Conservation (phyloP, 2,797 vertebrate genomes). For the Chelon auratus region DNA sequence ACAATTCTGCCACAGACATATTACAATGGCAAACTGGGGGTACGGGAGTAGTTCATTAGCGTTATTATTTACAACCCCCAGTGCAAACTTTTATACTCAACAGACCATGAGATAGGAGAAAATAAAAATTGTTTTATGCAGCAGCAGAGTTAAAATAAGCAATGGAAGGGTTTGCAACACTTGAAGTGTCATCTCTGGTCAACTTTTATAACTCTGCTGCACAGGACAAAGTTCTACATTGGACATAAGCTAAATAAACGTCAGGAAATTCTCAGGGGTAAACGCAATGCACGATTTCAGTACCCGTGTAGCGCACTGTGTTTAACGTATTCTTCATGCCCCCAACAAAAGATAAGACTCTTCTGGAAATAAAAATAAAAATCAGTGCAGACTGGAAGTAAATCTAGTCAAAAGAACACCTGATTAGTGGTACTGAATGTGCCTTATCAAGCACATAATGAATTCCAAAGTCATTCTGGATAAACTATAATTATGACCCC, state of each 20-base stretch:
- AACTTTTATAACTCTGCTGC: constrained; percentile 16
- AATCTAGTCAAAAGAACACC: constrained; percentile 21
- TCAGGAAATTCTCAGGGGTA: neutral
- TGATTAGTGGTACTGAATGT: constrained; percentile 16
- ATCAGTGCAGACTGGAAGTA: constrained; percentile 44
- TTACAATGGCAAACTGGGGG: constrained; percentile 24
- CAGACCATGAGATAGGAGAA: constrained; percentile 4
- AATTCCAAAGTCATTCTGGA: constrained; percentile 7
- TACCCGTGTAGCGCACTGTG: constrained; percentile 31
- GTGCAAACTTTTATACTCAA: constrained; percentile 18
- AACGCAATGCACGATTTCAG: constrained; percentile 11
- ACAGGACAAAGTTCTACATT: neutral
- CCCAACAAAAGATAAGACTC: constrained; percentile 4
- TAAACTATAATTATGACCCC: constrained; percentile 9
- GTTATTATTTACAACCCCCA: constrained; percentile 19
- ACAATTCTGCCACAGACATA: constrained; percentile 17
- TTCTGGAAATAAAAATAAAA: constrained; percentile 3
- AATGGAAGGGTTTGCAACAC: constrained; percentile 22
- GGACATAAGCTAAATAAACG: constrained; percentile 2
- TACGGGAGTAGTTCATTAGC: neutral
- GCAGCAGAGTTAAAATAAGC: constrained; percentile 16
- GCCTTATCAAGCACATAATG: constrained; percentile 1
- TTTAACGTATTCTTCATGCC: constrained; percentile 31
- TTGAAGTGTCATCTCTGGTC: constrained; percentile 37
- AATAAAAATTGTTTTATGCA: neutral